These are phyloP conservation scores for Dascillus cervinus DNA, from an alignment of 2,888 invertebrate species.

Conservation along the genomic window DNA sequence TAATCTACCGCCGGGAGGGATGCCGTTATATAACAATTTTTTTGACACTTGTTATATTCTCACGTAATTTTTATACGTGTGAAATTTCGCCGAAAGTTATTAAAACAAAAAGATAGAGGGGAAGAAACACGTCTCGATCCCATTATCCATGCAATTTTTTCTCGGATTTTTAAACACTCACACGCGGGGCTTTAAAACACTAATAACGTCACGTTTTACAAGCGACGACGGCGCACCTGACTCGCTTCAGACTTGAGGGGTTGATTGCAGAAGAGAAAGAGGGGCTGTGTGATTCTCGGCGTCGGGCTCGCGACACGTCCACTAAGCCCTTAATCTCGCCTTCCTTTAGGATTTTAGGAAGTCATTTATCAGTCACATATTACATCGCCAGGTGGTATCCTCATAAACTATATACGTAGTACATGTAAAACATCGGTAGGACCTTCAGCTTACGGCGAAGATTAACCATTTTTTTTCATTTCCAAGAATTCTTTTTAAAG, in stretches of 20 bases:
- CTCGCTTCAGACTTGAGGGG: slow-evolving; percentile 21
- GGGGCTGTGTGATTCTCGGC: slow-evolving; percentile 28
- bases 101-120: too few relatives aligned
- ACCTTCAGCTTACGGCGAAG: too few relatives aligned
- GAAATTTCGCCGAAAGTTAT: too few relatives aligned
- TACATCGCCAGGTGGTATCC: slow-evolving; percentile 38
- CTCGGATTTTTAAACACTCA: slow-evolving; percentile 28
- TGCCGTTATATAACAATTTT: slow-evolving; percentile 29
- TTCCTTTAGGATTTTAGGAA: slow-evolving; percentile 43
- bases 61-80: slow-evolving; percentile 28
- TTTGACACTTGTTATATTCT: slow-evolving; percentile 36
- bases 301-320: slow-evolving; percentile 37
- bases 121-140: slow-evolving; percentile 5
- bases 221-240: slow-evolving; percentile 32
- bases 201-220: slow-evolving; percentile 36
- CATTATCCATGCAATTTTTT: slow-evolving; percentile 18
- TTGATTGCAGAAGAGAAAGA: slow-evolving; percentile 17
- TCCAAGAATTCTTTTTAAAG: too few relatives aligned
- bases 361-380: slow-evolving; percentile 42
- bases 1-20: slow-evolving; percentile 36
- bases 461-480: too few relatives aligned
- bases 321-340: slow-evolving; percentile 42
- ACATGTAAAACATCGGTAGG: too few relatives aligned
- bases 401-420: slow-evolving; percentile 39
- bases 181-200: slow-evolving; percentile 28